Percentiles rank a stretch among this genome's conserved stretches.
phyloP scores from a whole-genome alignment of 2,113 vertebrate species.

The Turdus rufiventris region DNA sequence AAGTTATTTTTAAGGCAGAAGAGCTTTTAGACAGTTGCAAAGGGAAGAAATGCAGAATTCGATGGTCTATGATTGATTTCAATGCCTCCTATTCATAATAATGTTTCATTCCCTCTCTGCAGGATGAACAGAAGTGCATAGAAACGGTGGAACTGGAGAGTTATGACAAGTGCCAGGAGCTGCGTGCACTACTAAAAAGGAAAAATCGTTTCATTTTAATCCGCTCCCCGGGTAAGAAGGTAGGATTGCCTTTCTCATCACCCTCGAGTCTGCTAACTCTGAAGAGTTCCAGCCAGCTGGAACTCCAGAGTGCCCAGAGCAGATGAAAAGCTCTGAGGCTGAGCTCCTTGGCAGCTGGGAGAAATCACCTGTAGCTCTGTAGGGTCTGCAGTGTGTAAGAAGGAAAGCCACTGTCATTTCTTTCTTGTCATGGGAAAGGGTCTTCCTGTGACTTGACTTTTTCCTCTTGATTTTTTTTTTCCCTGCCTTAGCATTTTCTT shows the following conservation, averaged over 20 bases:
- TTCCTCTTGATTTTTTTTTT: not conserved
- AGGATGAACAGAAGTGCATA: conserved; percentile 88
- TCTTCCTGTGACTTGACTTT: not conserved
- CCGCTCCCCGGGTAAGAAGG: conserved; percentile 85
- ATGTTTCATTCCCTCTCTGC: not conserved
- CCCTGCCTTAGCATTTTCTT: not conserved
- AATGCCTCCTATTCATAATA: not conserved
- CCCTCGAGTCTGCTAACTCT: not conserved
- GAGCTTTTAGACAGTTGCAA: not conserved
- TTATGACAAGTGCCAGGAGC: conserved; percentile 90
- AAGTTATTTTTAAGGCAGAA: conserved; percentile 36
- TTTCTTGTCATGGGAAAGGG: not conserved
- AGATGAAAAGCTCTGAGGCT: not conserved
- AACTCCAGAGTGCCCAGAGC: not conserved
- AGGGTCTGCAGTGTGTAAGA: not conserved
- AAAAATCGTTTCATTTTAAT: conserved; percentile 89
- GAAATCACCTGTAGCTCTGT: not conserved
- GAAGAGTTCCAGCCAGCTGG: not conserved
- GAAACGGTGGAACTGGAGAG: conserved; percentile 89
- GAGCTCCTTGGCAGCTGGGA: not conserved
- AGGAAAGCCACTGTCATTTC: not conserved
- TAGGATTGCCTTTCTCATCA: conserved; percentile 65
- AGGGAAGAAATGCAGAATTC: not conserved
- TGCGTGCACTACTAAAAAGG: conserved; percentile 83
- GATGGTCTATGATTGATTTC: conserved; percentile 7